Conservation (phyloP, 2,888 invertebrate genomes). For the Dasypolia templi region DNA sequence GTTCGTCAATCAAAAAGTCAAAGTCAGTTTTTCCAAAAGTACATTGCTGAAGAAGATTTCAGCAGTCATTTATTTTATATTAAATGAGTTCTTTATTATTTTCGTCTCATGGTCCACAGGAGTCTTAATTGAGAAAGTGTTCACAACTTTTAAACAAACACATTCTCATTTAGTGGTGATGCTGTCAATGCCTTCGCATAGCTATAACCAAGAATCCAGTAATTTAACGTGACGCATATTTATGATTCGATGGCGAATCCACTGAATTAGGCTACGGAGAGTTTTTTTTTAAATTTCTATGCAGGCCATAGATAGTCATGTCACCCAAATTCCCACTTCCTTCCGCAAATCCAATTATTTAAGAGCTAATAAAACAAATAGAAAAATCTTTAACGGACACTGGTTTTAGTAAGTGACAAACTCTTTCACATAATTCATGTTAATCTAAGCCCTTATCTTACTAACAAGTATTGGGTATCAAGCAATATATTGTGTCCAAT, state of each 20-base stretch:
- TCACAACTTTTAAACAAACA: too few relatives aligned
- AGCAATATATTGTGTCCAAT: slow-evolving; percentile 27
- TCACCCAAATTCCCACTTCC: not conserved
- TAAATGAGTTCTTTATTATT: too few relatives aligned
- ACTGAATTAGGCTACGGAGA: not conserved
- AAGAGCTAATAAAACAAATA: not conserved
- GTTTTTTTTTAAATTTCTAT: not conserved
- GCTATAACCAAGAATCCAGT: not conserved
- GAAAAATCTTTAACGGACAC: not conserved
- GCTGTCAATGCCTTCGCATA: not conserved
- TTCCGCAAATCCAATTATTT: not conserved
- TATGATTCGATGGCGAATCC: not conserved
- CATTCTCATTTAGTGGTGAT: not conserved
- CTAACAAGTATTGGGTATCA: slow-evolving; percentile 15
- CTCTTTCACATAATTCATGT: slow-evolving; percentile 8
- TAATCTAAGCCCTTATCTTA: slow-evolving; percentile 41
- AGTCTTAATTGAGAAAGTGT: too few relatives aligned
- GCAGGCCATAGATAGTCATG: not conserved
- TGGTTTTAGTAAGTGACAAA: slow-evolving; percentile 1
- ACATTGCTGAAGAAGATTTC: too few relatives aligned
- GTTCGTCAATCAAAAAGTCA: too few relatives aligned
- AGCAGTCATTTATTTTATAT: too few relatives aligned
- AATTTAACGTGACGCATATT: not conserved
- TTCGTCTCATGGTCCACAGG: too few relatives aligned
- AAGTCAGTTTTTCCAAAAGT: too few relatives aligned